Conservation (phyloP, 37 sponge, comb jelly and placozoan species). For the Mnemiopsis leidyi region DNA sequence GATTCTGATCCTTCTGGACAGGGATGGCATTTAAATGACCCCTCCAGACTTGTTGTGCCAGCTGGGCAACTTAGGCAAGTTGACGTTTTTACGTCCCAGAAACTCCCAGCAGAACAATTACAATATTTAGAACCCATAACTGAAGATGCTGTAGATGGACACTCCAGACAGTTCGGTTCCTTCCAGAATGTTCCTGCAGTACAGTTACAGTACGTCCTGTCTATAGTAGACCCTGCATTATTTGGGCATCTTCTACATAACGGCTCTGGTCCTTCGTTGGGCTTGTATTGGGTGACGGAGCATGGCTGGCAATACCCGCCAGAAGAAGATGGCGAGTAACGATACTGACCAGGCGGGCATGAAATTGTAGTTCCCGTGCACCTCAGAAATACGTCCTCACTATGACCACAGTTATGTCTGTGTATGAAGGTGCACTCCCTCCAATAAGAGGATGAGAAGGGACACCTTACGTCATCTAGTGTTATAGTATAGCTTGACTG, state of each 20-base stretch:
- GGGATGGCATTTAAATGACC: not conserved
- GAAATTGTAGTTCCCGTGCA: not conserved
- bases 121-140: not conserved
- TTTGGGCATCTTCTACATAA: not conserved
- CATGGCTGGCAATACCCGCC: not conserved
- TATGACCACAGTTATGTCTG: not conserved
- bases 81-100: not conserved
- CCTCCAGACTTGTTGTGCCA: not conserved
- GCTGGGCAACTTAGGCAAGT: not conserved
- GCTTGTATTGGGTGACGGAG: not conserved
- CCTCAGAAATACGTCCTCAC: not conserved
- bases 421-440: too few species aligned
- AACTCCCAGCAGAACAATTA: not conserved
- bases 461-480: too few species aligned
- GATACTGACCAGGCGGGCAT: not conserved
- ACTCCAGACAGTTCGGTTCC: not conserved
- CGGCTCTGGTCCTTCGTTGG: not conserved
- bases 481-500: too few species aligned
- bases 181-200: not conserved
- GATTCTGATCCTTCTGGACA: not conserved
- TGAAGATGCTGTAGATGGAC: not conserved
- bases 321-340: not conserved
- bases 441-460: too few species aligned
- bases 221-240: not conserved
- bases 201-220: not conserved